Conservation (phyloP, 64 coral and sea anemone genomes). For the Montipora capricornis region DNA sequence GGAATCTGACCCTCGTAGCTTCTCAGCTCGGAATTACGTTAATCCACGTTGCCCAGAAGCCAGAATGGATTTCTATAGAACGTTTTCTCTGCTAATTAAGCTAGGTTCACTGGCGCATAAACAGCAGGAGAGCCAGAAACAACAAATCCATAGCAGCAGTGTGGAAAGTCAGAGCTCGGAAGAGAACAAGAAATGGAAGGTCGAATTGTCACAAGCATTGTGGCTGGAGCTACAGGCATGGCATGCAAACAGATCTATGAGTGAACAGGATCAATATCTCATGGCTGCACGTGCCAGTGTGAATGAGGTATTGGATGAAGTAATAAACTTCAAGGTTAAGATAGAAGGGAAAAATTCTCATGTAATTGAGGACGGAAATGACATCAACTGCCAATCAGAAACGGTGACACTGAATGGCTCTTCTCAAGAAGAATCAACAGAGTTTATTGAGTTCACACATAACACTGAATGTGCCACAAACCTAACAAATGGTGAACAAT, state of each 20-base stretch:
- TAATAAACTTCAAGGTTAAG: slow-evolving; percentile 85
- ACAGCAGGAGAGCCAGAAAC: slow-evolving; percentile 71
- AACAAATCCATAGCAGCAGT: slow-evolving; percentile 21
- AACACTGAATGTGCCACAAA: neutral
- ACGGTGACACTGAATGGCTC: neutral
- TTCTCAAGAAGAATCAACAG: neutral
- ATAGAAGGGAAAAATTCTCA: slow-evolving; percentile 8
- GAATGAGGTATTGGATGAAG: slow-evolving; percentile 86
- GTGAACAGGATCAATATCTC: slow-evolving; percentile 83
- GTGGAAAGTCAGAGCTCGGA: slow-evolving; percentile 85
- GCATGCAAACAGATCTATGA: slow-evolving; percentile 81
- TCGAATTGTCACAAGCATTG: slow-evolving; percentile 82
- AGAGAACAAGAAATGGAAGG: slow-evolving; percentile 87
- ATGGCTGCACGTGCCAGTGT: slow-evolving; percentile 75
- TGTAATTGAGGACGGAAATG: neutral
- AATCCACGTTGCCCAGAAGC: slow-evolving; percentile 58
- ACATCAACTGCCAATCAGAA: neutral
- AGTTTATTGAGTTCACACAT: neutral
- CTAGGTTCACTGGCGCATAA: slow-evolving; percentile 83
- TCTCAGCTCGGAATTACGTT: slow-evolving; percentile 19
- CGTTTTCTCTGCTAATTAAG: slow-evolving; percentile 88
- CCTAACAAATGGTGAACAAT: neutral
- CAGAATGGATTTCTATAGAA: slow-evolving; percentile 82
- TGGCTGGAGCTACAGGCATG: slow-evolving; percentile 97
- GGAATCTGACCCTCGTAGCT: slow-evolving; percentile 58